Evolutionary conservation across 1,140 invertebrate species (phyloP), one percentile per base, ranked within the genome.

Genomic region (Caenorhabditis elegans): DNA sequence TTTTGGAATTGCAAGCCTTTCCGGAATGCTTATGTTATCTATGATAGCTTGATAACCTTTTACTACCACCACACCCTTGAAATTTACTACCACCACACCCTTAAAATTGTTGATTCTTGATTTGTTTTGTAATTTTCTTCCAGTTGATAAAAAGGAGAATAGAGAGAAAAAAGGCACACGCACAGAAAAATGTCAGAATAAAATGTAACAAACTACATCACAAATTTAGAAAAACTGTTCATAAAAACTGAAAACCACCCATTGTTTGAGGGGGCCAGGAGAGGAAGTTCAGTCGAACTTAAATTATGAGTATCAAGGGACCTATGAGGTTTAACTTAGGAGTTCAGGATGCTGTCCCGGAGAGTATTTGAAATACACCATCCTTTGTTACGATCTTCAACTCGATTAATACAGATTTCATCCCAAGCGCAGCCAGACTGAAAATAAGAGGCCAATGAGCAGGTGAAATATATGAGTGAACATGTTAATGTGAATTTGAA

Each of bases 311-410:
- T 80, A 48, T 36, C 60, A 22, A 39, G n/a, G 34, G 34, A 70
- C 2, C 17, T 24, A 24, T 26, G 10, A 36, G 15, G 1, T 13
- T n/a, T 26, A 24, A 17, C 53, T 80, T 22, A 83, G 2, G 81
- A 83, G 46, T 85, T 85, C 11, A 85, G 47, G 22, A 85, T 83
- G 39, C 77, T 80, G 55, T 85, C 84, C n/a, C 83, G 79, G 13
- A 85, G 53, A 39, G 79, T 80, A 39, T 85, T 84, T 22, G 84
- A 79, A 55, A 85, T 85, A 65, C 84, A 85, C 84, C 84, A 85
- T 24, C 84, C 84, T 24, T 39, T 36, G 28, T 82, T 82, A 3
- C 76, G 26, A 48, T 85, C 84, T 34, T 85, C 83, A 15, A 85
- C 83, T 24, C 79, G 53, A 47, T 75, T 46, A 55, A 85, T 84